phyloP scores from a whole-genome alignment of 2,888 invertebrate species.

The Eupithecia abbreviata region DNA sequence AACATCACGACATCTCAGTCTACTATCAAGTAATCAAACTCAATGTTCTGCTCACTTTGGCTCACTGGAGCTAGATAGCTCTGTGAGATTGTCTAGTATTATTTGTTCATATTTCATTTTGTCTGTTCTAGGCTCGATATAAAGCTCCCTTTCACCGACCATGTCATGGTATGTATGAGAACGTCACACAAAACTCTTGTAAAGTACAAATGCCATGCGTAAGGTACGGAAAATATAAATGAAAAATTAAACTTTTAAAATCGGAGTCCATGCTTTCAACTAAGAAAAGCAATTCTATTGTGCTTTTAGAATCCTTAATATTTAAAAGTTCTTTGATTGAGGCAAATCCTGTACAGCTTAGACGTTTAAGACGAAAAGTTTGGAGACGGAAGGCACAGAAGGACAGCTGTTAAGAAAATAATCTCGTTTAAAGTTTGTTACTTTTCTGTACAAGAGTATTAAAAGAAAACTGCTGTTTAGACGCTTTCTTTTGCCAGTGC shows the following conservation, averaged over 20 bases:
- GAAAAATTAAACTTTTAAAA: slow-evolving; percentile 23
- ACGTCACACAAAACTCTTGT: slow-evolving; percentile 42
- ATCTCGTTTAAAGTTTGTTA: background rate
- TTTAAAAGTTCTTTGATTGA: slow-evolving; percentile 31
- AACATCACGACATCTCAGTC: too few relatives aligned
- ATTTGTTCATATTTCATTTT: background rate
- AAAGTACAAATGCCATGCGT: slow-evolving; percentile 46
- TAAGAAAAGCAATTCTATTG: slow-evolving; percentile 40
- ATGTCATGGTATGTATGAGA: slow-evolving; percentile 53
- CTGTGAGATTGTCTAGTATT: background rate
- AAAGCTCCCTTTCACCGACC: slow-evolving; percentile 64
- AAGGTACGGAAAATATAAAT: slow-evolving; percentile 41
- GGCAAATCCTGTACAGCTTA: slow-evolving; percentile 22
- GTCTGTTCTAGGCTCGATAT: slow-evolving; percentile 11
- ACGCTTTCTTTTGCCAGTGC: background rate
- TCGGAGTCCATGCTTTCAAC: slow-evolving; percentile 41
- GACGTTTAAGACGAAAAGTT: background rate
- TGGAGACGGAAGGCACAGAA: background rate
- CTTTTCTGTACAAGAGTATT: too few relatives aligned
- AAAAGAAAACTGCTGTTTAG: background rate
- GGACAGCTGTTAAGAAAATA: background rate
- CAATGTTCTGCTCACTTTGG: background rate
- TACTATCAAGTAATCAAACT: too few relatives aligned
- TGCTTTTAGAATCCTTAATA: slow-evolving; percentile 32
- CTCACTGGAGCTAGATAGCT: background rate